Conservation (phyloP, 2,797 vertebrate genomes). For the Pogoniulus pusillus region DNA sequence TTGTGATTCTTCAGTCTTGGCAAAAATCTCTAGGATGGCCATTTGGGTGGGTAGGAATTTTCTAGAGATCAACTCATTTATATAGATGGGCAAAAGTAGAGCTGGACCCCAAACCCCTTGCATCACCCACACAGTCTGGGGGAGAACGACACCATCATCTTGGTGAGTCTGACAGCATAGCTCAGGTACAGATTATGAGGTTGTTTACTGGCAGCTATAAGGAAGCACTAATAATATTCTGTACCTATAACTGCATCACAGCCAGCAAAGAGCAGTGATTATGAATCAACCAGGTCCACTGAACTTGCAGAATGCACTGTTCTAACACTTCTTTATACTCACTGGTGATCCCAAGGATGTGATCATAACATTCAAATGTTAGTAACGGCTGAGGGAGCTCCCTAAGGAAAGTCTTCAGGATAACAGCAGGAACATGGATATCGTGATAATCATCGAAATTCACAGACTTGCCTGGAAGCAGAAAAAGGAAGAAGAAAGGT, state of each 20-base stretch:
- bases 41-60: not conserved
- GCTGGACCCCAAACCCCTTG: not conserved
- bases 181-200: not conserved
- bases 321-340: constrained; percentile 43
- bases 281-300: not conserved
- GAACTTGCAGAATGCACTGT: not conserved
- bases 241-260: not conserved
- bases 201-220: not conserved
- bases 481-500: not conserved
- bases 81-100: not conserved
- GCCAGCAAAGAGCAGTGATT: not conserved
- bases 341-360: constrained; percentile 82
- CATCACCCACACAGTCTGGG: not conserved
- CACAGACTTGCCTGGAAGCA: constrained; percentile 81
- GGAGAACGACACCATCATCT: not conserved
- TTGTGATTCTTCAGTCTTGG: not conserved
- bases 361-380: constrained; percentile 80
- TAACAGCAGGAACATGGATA: constrained; percentile 82
- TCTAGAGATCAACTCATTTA: not conserved
- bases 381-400: constrained; percentile 87
- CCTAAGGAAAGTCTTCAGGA: constrained; percentile 88
- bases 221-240: not conserved
- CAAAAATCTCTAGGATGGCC: not conserved
- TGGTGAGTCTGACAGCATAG: not conserved
- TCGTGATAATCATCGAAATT: constrained; percentile 80